Percentiles rank a stretch among this genome's conserved stretches.
Conservation (phyloP, 1,140 invertebrate species). For the Cephus cinctus region DNA sequence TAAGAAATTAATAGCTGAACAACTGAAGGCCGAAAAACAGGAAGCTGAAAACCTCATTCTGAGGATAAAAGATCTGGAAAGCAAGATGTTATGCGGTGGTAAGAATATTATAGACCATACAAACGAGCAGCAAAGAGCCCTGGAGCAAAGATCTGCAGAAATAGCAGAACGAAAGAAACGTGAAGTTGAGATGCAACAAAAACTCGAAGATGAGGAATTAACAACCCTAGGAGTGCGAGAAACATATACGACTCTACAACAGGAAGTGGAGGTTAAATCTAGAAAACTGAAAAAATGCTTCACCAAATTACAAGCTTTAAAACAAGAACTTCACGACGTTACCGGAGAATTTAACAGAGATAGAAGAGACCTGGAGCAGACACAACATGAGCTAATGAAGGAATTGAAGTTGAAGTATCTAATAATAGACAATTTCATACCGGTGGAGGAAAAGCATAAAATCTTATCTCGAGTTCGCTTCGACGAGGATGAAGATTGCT, state of each 20-base stretch:
- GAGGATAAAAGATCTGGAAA: conserved; percentile 87
- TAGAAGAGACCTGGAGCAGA: conserved; percentile 76
- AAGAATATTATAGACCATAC: conserved; percentile 98
- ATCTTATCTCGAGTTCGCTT: conserved; percentile 77
- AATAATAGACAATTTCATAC: conserved; percentile 97
- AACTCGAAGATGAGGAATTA: conserved; percentile 86
- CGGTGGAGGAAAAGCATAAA: conserved; percentile 82
- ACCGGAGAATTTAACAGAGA: conserved; percentile 80
- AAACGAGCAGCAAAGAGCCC: conserved; percentile 86
- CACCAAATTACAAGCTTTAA: conserved; percentile 51
- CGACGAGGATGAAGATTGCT: conserved; percentile 87
- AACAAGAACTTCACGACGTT: conserved; percentile 79
- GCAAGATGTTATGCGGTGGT: conserved; percentile 95
- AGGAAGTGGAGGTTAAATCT: conserved; percentile 88
- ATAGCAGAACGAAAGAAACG: conserved; percentile 80
- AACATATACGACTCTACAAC: conserved; percentile 89
- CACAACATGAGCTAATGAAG: conserved; percentile 74
- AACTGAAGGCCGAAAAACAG: conserved; percentile 65
- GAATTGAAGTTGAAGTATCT: conserved; percentile 79
- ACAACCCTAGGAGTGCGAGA: conserved; percentile 93
- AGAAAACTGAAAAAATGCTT: conserved; percentile 72
- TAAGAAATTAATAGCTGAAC: conserved; percentile 63
- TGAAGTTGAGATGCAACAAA: conserved; percentile 80
- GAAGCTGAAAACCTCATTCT: conserved; percentile 72
- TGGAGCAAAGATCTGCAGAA: conserved; percentile 90